Percentiles rank a stretch among this genome's conserved stretches.
Evolutionary conservation across 1,140 invertebrate genomes (phyloP).

Genomic region (Pseudomyrmex concolor): DNA sequence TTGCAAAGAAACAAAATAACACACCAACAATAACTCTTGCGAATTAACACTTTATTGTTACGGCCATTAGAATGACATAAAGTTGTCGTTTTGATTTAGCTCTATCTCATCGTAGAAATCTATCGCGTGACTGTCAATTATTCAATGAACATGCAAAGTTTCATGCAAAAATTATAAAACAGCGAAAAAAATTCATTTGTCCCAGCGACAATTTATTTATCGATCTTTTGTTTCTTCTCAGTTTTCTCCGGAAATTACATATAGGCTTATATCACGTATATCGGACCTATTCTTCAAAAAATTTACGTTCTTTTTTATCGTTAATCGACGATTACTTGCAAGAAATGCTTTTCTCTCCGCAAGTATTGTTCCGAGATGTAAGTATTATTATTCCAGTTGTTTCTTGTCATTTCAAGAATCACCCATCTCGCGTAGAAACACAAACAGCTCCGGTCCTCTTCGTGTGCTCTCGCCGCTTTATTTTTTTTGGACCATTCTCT

Average conservation of each 20-base stretch:
- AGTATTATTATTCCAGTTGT: conserved; percentile 75
- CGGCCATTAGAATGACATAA: no score
- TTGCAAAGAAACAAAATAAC: no score
- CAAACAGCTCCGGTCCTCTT: conserved; percentile 76
- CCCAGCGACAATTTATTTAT: no score
- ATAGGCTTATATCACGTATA: no score
- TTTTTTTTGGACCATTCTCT: conserved; percentile 79
- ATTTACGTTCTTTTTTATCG: background rate
- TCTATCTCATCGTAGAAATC: no score
- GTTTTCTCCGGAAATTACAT: no score
- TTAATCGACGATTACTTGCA: background rate
- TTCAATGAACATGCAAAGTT: background rate
- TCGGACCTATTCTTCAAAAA: background rate
- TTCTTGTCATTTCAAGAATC: conserved; percentile 73
- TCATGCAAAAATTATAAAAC: background rate
- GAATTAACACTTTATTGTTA: no score
- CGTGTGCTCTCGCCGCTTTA: conserved; percentile 75
- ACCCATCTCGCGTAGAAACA: conserved; percentile 76
- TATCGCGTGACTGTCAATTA: background rate
- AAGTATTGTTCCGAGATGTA: conserved; percentile 63
- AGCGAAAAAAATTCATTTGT: background rate
- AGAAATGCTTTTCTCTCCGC: conserved; percentile 25
- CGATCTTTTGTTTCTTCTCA: no score
- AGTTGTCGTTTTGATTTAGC: no score
- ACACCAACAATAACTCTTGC: no score